These are phyloP conservation scores for Trichogramma dendrolimi DNA, from an alignment of 2,888 invertebrate genomes.

Conservation along the genomic window DNA sequence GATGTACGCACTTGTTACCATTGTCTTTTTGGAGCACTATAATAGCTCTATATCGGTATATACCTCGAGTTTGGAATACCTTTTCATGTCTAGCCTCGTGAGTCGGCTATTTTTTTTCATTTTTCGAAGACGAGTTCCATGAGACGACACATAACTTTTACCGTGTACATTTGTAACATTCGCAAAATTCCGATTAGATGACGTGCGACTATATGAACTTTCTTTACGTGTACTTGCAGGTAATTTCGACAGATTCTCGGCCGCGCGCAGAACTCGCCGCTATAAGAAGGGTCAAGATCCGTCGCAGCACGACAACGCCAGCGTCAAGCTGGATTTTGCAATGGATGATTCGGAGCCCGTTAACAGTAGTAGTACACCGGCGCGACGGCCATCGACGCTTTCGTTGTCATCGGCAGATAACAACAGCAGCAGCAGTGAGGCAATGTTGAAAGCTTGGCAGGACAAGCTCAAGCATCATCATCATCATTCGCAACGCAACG, in stretches of 20 bases:
- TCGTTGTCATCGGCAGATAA: conserved; percentile 44
- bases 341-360: conserved; percentile 37
- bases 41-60: too few relatives aligned
- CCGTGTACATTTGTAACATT: too few relatives aligned
- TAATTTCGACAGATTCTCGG: conserved; percentile 80
- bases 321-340: conserved; percentile 21
- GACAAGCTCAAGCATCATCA: conserved; percentile 60
- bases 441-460: conserved; percentile 64
- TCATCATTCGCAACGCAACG: conserved; percentile 28
- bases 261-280: conserved; percentile 74
- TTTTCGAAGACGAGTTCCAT: too few relatives aligned
- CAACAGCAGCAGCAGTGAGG: conserved; percentile 40
- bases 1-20: too few relatives aligned
- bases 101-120: too few relatives aligned
- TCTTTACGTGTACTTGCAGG: conserved; percentile 49
- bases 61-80: too few relatives aligned
- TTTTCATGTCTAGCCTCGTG: too few relatives aligned
- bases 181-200: background rate
- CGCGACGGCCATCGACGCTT: conserved; percentile 42
- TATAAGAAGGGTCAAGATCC: conserved; percentile 61
- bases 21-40: too few relatives aligned
- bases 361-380: conserved; percentile 56
- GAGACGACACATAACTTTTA: too few relatives aligned
- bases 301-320: conserved; percentile 24
- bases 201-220: background rate